Percentiles rank a stretch among this genome's conserved stretches.
Evolutionary conservation across 2,888 invertebrate species (phyloP).

Genomic region (Coremacera marginata): DNA sequence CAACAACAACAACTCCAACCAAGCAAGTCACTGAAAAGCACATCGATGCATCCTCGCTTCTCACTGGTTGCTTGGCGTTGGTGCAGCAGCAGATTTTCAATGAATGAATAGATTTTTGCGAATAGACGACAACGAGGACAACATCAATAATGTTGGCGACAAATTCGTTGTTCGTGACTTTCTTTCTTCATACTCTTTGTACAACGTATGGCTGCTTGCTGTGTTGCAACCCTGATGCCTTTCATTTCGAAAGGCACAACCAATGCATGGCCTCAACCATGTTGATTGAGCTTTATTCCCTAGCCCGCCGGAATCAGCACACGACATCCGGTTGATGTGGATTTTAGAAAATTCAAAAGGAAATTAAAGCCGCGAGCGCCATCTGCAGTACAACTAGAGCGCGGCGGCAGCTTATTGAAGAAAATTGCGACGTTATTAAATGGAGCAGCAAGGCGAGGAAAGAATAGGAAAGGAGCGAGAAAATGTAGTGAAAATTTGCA

Average conservation of each 20-base stretch:
- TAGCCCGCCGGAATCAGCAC: conserved; percentile 1
- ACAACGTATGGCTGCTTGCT: neutral
- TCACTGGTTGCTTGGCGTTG: neutral
- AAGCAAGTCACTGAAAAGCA: neutral
- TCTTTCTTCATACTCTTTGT: neutral
- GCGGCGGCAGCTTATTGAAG: conserved; percentile 7
- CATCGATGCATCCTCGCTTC: neutral
- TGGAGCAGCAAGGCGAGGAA: neutral
- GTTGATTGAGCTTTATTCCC: conserved; percentile 24
- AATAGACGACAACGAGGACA: conserved; percentile 2
- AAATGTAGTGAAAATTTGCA: neutral
- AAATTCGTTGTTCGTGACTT: conserved; percentile 36
- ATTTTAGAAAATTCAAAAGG: conserved; percentile 32
- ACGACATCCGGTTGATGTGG: conserved; percentile 29
- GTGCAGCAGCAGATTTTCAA: neutral
- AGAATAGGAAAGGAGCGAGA: neutral
- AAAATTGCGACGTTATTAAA: neutral
- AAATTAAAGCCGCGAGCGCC: conserved; percentile 32
- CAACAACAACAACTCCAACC: conserved; percentile 43
- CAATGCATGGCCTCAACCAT: neutral
- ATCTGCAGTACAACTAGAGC: neutral
- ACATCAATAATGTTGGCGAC: conserved; percentile 12
- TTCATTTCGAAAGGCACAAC: neutral
- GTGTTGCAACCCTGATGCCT: neutral
- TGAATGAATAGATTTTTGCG: conserved; percentile 23